phyloP scores from a whole-genome alignment of 2,888 invertebrate genomes.

The Brachyptera putata region DNA sequence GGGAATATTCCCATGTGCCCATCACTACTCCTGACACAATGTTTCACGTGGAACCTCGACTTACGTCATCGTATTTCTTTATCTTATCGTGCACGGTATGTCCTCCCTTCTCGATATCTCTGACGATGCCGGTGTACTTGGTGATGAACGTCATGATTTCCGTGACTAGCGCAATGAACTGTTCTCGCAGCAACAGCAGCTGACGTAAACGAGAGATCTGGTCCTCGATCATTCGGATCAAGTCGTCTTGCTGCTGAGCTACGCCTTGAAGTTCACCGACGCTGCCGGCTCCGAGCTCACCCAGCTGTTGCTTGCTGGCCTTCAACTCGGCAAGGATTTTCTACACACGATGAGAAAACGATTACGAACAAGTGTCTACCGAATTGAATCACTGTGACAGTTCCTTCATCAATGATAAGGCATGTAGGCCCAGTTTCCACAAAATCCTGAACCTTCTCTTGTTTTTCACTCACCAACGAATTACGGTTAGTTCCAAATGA shows the following conservation, averaged over 20 bases:
- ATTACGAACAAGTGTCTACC: neutral
- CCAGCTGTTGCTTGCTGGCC: conserved; percentile 66
- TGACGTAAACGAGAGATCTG: conserved; percentile 78
- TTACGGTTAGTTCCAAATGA: no score
- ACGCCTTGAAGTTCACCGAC: conserved; percentile 75
- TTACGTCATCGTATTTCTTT: conserved; percentile 73
- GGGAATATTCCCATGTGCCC: no score
- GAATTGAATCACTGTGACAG: neutral
- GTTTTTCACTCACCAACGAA: no score
- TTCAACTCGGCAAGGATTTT: conserved; percentile 72
- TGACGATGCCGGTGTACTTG: conserved; percentile 78
- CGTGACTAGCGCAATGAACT: conserved; percentile 79
- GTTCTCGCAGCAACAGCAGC: conserved; percentile 75
- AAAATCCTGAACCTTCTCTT: no score
- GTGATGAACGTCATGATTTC: conserved; percentile 85
- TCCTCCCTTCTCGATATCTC: conserved; percentile 79
- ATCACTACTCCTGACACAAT: no score
- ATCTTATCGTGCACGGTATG: conserved; percentile 82
- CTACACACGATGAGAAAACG: conserved; percentile 32
- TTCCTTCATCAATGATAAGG: neutral
- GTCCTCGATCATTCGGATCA: conserved; percentile 79
- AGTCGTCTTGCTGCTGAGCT: conserved; percentile 76
- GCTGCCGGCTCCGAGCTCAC: conserved; percentile 70
- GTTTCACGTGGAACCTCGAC: no score
- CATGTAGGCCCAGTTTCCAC: no score